Percentiles rank a stretch among this genome's conserved stretches.
Conservation (phyloP, 2,113 vertebrate genomes). For the Pangasianodon hypophthalmus region DNA sequence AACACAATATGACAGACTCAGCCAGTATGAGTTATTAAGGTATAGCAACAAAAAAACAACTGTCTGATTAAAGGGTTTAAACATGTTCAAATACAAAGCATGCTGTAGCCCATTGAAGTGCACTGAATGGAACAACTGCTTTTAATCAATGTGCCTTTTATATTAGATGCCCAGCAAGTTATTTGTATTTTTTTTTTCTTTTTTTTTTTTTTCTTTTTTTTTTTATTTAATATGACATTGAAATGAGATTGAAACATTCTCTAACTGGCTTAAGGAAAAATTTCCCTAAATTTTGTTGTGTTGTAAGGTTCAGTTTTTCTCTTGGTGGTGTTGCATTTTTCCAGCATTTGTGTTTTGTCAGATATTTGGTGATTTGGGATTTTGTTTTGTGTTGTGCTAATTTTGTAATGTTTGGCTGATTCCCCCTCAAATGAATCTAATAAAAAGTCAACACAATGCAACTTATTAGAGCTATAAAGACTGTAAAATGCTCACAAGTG, state of each 20-base stretch:
- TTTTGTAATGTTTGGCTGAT: background rate
- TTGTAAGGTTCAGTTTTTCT: background rate
- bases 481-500: background rate
- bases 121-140: background rate
- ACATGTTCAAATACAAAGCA: background rate
- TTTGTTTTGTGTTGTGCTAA: background rate
- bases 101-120: background rate
- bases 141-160: background rate
- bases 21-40: no score
- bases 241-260: no score
- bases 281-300: background rate
- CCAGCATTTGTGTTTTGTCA: background rate
- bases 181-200: no score
- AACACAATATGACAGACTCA: background rate
- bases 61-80: background rate
- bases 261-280: no score
- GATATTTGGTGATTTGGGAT: background rate
- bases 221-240: no score
- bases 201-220: no score
- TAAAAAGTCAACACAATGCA: background rate
- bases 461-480: slow-evolving; percentile 57
- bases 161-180: background rate
- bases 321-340: background rate
- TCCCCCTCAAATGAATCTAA: background rate
- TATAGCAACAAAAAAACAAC: no score